Base-by-base conservation (phyloP, 2,113 vertebrate species). In the Salvelinus sp. region DNA sequence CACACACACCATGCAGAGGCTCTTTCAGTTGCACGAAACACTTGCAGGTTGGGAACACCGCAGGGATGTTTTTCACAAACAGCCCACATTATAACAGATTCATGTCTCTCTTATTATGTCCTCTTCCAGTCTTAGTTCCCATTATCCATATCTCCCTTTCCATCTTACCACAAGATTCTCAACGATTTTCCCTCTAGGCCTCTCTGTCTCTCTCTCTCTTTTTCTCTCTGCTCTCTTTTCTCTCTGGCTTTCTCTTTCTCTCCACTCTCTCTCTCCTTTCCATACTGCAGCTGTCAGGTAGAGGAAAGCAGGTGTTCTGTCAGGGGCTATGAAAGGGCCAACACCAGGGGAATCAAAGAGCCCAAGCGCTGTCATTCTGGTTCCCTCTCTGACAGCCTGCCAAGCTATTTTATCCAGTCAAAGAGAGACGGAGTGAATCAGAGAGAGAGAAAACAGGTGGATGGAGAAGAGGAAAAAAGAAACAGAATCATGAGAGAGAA, bases 261-360 rank as follows among this genome's bases (percentile, higher is more conserved):
- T 57, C 54, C 54, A 18, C 54, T 20, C 54, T 64, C 16, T 20
- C 44, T 16, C 38, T 63, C 25, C 25, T 14, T 14, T 23, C 66
- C 54, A 27, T n/a, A 33, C 58, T 20, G 13, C 20, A 27, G 66
- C 47, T 54, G 33, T 73, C 50, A 77, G 71, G 71, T 68, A 76
- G 64, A 30, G 18, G 79, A 76, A 76, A 75, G 73, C 68, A 60
- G 60, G 70, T 22, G 77, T 69, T 67, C 76, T 69, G 71, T 64
- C 67, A 80, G 81, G 66, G 69, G 30, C 22, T 62, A 62, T 70
- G 72, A 75, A 79, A 81, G 74, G 64, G 70, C 68, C 54, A 72
- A 77, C 80, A 80, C 68, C 73, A 47, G 57, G 28, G 74, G 78
- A 84, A 82, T 84, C 78, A 79, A 78, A 83, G 79, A 76, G 76